These are phyloP conservation scores for Eubasilissa regina DNA, from an alignment of 1,140 invertebrate species.

Conservation along the genomic window DNA sequence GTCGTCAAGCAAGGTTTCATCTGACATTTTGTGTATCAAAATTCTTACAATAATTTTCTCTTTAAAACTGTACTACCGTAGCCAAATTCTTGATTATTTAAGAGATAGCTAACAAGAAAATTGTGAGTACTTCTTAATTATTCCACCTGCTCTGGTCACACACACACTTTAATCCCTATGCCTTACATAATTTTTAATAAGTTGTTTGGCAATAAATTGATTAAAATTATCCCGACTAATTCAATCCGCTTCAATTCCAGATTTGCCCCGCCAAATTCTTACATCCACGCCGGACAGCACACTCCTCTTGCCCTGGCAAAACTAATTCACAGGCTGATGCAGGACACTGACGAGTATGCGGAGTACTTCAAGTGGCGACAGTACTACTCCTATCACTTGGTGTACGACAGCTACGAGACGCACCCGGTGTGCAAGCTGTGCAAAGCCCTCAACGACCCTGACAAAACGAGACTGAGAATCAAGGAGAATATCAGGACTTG, in stretches of 20 bases:
- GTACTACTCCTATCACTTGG: conserved; percentile 58
- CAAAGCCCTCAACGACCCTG: conserved; percentile 56
- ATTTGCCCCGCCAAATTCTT: conserved; percentile 41
- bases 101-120: too few relatives aligned
- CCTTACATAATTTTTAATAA: too few relatives aligned
- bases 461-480: neutral
- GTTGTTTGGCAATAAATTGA: too few relatives aligned
- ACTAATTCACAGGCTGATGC: conserved; percentile 61
- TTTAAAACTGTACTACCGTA: too few relatives aligned
- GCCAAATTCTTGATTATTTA: too few relatives aligned
- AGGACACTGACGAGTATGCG: conserved; percentile 62
- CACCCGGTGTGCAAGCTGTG: conserved; percentile 63
- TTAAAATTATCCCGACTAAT: too few relatives aligned
- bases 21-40: too few relatives aligned
- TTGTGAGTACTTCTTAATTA: too few relatives aligned
- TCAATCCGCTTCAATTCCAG: conserved; percentile 34
- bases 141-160: too few relatives aligned
- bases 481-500: conserved; percentile 25
- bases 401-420: conserved; percentile 30
- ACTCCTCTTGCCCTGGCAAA: conserved; percentile 46
- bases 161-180: too few relatives aligned
- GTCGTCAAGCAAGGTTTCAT: too few relatives aligned
- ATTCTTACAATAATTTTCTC: too few relatives aligned
- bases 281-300: conserved; percentile 37
- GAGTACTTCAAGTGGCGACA: conserved; percentile 63